Conservation (phyloP, 2,797 vertebrate genomes). For the Poeciliopsis presidionis region DNA sequence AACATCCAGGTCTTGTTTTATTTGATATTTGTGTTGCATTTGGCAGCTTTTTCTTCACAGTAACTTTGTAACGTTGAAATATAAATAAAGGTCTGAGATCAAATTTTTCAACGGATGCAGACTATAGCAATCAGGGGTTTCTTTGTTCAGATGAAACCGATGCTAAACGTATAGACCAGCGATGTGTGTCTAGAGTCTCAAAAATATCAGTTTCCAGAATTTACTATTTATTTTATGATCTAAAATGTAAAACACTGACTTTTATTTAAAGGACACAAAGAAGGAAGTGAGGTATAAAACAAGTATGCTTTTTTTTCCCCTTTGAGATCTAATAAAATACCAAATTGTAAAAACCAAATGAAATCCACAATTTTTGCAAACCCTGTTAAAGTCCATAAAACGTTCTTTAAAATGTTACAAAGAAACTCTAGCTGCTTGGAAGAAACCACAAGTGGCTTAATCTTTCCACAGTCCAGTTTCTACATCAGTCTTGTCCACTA, state of each 20-base stretch:
- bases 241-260: neutral
- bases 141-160: neutral
- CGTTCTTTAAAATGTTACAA: neutral
- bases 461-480: neutral
- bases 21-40: neutral
- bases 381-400: neutral
- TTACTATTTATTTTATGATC: neutral
- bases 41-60: neutral
- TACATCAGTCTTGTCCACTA: neutral
- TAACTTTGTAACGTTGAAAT: neutral
- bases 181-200: neutral
- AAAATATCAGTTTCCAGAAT: neutral
- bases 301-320: neutral
- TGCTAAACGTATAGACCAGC: neutral
- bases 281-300: neutral
- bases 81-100: neutral
- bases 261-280: neutral
- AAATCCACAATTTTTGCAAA: neutral
- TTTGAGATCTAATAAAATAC: neutral
- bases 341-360: neutral
- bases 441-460: neutral
- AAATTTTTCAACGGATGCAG: neutral
- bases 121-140: neutral
- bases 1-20: neutral
- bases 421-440: neutral